A percentile compares a stretch with the other conserved stretches of the same genome.
These are phyloP conservation scores for Solea senegalensis DNA, from an alignment of 2,113 vertebrate species.

Conservation along the genomic window DNA sequence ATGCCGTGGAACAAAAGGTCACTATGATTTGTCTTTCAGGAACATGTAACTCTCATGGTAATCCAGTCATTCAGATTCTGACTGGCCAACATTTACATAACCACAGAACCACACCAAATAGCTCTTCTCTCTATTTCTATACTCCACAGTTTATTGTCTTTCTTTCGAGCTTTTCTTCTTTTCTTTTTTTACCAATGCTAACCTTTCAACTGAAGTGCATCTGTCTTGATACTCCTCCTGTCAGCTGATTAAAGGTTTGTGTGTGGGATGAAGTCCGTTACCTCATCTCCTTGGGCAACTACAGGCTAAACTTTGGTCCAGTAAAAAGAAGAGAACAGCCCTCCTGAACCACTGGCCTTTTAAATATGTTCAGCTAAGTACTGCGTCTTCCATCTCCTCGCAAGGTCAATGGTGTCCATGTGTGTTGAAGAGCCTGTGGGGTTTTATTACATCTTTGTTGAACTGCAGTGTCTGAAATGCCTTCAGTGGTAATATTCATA, in stretches of 20 bases:
- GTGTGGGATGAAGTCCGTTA: constrained; percentile 20
- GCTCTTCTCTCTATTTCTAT: too few relatives aligned
- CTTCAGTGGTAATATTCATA: constrained; percentile 21
- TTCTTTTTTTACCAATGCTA: too few relatives aligned
- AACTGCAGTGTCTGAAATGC: constrained; percentile 18
- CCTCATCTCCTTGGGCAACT: background rate
- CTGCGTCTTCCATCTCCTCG: constrained; percentile 8
- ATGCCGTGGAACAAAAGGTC: too few relatives aligned
- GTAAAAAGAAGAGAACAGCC: background rate
- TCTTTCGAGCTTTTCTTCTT: too few relatives aligned
- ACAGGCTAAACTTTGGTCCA: constrained; percentile 23
- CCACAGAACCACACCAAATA: too few relatives aligned
- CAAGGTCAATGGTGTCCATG: constrained; percentile 11
- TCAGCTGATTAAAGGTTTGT: constrained; percentile 2
- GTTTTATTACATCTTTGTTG: constrained; percentile 26
- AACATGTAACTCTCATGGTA: too few relatives aligned
- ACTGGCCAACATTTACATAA: too few relatives aligned
- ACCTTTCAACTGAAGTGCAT: background rate
- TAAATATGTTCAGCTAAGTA: constrained; percentile 22
- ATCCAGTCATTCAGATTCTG: too few relatives aligned
- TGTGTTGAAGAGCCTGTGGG: constrained; percentile 16
- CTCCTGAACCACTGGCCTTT: constrained; percentile 17
- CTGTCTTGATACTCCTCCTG: background rate
- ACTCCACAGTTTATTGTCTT: too few relatives aligned
- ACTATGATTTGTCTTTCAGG: too few relatives aligned